Conservation (phyloP, 2,113 vertebrate genomes). For the human region DNA sequence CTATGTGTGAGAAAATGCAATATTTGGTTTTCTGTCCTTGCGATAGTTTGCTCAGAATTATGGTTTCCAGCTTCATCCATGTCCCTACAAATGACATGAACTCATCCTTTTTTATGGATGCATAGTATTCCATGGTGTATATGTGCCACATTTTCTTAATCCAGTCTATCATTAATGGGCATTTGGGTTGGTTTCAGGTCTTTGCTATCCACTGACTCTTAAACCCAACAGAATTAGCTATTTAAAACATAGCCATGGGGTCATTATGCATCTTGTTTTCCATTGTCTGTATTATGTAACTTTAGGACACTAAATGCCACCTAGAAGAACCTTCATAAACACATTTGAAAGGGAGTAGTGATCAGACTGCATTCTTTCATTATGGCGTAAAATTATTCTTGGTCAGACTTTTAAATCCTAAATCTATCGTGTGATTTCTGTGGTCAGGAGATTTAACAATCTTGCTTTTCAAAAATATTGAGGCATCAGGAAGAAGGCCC, state of each 20-base stretch:
- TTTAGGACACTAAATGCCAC: neutral
- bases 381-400: constrained; percentile 14
- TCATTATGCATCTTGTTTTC: neutral
- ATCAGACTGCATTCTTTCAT: neutral
- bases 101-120: no score
- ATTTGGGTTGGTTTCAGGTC: no score
- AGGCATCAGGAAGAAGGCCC: constrained; percentile 9
- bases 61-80: no score
- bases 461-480: constrained; percentile 31
- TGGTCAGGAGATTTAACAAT: constrained; percentile 14
- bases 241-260: neutral
- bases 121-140: no score
- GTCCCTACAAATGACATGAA: no score
- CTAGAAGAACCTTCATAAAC: neutral
- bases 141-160: no score
- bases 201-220: neutral
- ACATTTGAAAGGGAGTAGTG: neutral
- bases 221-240: neutral
- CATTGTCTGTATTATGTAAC: no score
- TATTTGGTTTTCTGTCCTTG: no score
- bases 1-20: no score
- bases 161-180: no score
- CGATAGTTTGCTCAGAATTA: no score
- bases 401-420: constrained; percentile 54
- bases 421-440: constrained; percentile 43